Evolutionary conservation across 1,140 invertebrate genomes (phyloP).

Genomic region (Papilio machaon): DNA sequence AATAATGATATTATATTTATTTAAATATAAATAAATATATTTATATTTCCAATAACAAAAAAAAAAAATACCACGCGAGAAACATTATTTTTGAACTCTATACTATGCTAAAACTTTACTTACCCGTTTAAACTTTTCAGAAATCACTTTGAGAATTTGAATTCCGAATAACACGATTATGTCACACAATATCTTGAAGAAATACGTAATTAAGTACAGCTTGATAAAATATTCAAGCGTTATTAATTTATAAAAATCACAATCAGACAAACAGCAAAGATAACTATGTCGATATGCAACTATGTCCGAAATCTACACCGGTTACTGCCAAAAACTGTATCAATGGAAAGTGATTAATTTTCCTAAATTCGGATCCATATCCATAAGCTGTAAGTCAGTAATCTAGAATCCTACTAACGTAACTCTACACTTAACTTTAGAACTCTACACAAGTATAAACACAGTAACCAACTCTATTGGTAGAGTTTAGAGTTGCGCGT

Average conservation of each 20-base stretch:
- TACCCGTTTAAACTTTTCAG: neutral
- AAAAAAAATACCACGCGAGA: neutral
- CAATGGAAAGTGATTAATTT: neutral
- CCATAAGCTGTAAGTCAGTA: neutral
- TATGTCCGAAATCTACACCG: neutral
- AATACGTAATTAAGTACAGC: neutral
- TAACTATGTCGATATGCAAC: neutral
- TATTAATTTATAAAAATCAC: neutral
- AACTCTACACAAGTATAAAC: slow-evolving; percentile 4
- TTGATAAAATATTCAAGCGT: neutral
- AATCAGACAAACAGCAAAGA: neutral
- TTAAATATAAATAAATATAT: neutral
- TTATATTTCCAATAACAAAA: neutral
- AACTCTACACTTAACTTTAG: neutral
- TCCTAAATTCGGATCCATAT: neutral
- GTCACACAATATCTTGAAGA: neutral
- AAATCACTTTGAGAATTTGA: neutral
- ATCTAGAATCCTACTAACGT: neutral
- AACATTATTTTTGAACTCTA: neutral
- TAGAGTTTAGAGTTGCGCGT: neutral
- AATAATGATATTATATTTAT: neutral
- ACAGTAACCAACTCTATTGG: neutral
- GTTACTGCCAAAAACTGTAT: neutral
- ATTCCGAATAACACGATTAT: neutral
- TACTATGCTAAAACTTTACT: neutral